These are phyloP conservation scores for Xestia rhomboidea DNA, from an alignment of 2,888 invertebrate genomes.

Conservation along the genomic window DNA sequence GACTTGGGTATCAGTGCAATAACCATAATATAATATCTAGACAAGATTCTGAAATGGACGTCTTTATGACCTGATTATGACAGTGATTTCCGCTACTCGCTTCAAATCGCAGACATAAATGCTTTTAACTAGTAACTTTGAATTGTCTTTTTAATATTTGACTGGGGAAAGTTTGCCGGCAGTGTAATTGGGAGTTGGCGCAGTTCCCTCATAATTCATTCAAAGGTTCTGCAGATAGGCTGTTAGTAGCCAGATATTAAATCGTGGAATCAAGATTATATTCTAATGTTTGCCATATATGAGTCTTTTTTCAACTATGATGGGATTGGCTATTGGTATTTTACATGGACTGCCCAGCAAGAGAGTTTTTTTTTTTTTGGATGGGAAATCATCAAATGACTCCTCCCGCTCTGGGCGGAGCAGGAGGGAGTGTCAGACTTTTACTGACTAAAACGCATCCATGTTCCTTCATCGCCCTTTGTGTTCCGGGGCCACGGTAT, in stretches of 20 bases:
- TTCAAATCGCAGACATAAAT: background rate
- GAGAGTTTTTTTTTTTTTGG: no score
- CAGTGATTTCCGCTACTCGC: background rate
- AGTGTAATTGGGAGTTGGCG: conserved; percentile 39
- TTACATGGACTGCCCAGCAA: background rate
- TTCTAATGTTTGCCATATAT: background rate
- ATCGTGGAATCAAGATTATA: background rate
- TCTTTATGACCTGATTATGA: background rate
- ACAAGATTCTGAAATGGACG: background rate
- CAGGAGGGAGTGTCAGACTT: no score
- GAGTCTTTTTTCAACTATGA: background rate
- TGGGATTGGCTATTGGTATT: background rate
- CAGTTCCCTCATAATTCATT: conserved; percentile 45
- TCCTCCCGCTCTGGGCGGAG: no score
- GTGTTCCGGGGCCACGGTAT: no score
- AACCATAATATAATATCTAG: background rate
- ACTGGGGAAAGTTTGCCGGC: conserved; percentile 42
- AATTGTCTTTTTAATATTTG: conserved; percentile 51
- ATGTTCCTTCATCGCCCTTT: no score
- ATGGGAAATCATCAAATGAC: no score
- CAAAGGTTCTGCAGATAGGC: conserved; percentile 27
- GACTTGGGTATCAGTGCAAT: background rate
- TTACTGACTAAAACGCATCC: no score
- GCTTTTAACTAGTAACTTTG: conserved; percentile 36
- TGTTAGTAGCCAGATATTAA: background rate